These are phyloP conservation scores for Contarinia nasturtii DNA, from an alignment of 1,140 invertebrate genomes.

Conservation along the genomic window DNA sequence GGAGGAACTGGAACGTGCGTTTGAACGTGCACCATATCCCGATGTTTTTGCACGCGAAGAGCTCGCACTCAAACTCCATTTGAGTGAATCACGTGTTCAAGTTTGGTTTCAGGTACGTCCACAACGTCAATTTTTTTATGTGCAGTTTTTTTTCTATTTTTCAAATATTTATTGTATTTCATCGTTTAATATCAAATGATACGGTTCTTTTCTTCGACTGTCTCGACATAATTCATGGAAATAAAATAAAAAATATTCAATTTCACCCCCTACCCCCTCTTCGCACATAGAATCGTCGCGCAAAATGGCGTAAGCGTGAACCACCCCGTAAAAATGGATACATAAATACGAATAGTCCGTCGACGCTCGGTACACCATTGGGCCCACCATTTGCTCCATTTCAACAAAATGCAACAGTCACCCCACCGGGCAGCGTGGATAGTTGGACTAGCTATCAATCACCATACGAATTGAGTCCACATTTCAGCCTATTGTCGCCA, in stretches of 20 bases:
- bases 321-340: constrained; percentile 85
- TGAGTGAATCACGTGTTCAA: constrained; percentile 87
- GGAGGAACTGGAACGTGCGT: constrained; percentile 84
- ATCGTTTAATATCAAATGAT: neutral
- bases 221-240: neutral
- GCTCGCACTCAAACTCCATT: constrained; percentile 68
- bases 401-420: constrained; percentile 33
- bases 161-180: neutral
- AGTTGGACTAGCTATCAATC: constrained; percentile 56
- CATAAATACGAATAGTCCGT: constrained; percentile 38
- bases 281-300: constrained; percentile 63
- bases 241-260: neutral
- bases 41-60: constrained; percentile 93
- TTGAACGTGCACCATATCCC: constrained; percentile 87
- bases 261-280: neutral
- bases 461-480: constrained; percentile 50
- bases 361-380: constrained; percentile 34
- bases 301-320: constrained; percentile 95
- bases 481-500: constrained; percentile 49
- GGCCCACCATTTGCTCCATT: constrained; percentile 40
- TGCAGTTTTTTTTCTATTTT: no score
- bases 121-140: no score
- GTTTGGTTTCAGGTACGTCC: constrained; percentile 31
- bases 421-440: constrained; percentile 40
- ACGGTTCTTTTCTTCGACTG: neutral